phyloP scores from a whole-genome alignment of 2,113 vertebrate species.

The Hystrix cristata region DNA sequence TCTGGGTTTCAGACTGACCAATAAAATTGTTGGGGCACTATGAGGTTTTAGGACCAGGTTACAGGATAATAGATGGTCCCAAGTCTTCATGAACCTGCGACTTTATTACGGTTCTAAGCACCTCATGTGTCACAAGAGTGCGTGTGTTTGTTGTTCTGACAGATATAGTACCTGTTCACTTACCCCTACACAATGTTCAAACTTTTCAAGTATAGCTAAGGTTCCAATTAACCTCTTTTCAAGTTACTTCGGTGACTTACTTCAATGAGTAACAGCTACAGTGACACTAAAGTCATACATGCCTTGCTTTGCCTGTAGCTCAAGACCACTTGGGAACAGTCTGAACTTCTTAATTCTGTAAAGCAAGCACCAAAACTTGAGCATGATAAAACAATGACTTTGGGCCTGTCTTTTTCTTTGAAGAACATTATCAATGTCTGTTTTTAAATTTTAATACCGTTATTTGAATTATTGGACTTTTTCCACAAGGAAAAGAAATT shows the following conservation, averaged over 20 bases:
- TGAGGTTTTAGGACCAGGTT: neutral
- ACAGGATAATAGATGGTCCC: neutral
- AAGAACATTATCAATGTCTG: neutral
- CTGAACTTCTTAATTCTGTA: neutral
- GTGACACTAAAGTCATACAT: neutral
- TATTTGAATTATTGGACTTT: neutral
- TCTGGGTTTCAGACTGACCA: neutral
- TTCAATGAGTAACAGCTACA: neutral
- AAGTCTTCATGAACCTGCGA: neutral
- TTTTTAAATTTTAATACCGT: conserved; percentile 16
- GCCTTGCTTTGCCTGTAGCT: neutral
- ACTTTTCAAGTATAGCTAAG: neutral
- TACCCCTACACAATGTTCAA: neutral
- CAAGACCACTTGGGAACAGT: neutral
- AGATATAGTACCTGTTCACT: neutral
- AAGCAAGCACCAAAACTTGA: neutral
- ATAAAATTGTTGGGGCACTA: neutral
- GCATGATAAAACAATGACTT: neutral
- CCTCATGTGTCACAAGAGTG: neutral
- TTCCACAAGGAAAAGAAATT: neutral
- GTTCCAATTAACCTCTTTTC: neutral
- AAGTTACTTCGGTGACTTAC: neutral
- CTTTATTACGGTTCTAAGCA: neutral
- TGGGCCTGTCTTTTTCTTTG: neutral
- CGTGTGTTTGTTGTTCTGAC: neutral